Percentiles rank a stretch among this genome's conserved stretches.
Evolutionary conservation across 2,888 invertebrate genomes (phyloP).

Genomic region (Clivina fossor): DNA sequence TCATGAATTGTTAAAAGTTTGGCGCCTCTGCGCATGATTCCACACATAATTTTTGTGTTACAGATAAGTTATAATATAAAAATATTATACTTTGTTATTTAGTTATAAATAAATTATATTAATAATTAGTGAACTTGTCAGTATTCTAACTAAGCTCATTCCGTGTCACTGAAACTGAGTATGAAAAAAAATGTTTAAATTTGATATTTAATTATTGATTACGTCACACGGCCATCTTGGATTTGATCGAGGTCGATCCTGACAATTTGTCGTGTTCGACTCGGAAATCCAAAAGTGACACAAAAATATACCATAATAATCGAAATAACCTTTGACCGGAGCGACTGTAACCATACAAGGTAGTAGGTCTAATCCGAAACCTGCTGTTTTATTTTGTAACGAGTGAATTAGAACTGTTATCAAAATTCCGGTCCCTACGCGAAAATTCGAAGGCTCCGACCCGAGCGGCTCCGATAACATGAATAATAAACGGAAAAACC

Average conservation of each 20-base stretch:
- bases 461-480: conserved; percentile 68
- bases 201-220: conserved; percentile 49
- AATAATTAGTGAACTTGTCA: conserved; percentile 20
- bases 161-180: not conserved
- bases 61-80: conserved; percentile 24
- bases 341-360: conserved; percentile 18
- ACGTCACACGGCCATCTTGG: conserved; percentile 55
- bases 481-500: conserved; percentile 84
- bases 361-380: conserved; percentile 45
- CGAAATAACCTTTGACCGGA: conserved; percentile 26
- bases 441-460: conserved; percentile 77
- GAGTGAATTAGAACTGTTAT: conserved; percentile 45
- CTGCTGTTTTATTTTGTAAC: conserved; percentile 38
- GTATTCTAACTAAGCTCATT: conserved; percentile 20
- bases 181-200: conserved; percentile 39
- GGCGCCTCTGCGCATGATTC: conserved; percentile 26
- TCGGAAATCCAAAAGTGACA: conserved; percentile 23
- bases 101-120: conserved; percentile 23
- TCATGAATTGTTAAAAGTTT: conserved; percentile 25
- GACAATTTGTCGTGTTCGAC: conserved; percentile 30
- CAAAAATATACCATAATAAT: conserved; percentile 12
- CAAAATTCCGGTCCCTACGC: conserved; percentile 87
- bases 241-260: conserved; percentile 41
- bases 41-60: conserved; percentile 25
- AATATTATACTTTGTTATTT: conserved; percentile 27